These are phyloP conservation scores for Anomalospiza imberbis DNA, from an alignment of 2,797 vertebrate genomes.

Conservation along the genomic window DNA sequence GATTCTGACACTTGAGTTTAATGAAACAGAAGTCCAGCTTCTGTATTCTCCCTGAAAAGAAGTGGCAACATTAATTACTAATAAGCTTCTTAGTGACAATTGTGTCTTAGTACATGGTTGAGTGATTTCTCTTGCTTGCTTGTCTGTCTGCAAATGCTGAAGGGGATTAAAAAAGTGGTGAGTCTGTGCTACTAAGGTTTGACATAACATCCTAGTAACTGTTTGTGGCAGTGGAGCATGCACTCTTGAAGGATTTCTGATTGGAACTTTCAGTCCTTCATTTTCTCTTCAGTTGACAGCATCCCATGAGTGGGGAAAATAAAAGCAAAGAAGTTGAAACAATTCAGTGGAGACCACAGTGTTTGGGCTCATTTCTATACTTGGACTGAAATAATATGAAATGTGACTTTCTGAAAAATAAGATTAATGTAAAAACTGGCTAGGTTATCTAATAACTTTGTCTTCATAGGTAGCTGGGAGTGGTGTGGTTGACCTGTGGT, in stretches of 20 bases:
- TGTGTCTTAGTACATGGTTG: background rate
- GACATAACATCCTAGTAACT: background rate
- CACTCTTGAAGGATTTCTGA: background rate
- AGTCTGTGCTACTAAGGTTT: background rate
- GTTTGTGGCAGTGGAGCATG: background rate
- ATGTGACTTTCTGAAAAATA: background rate
- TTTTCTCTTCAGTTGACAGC: slow-evolving; percentile 46
- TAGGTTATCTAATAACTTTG: background rate
- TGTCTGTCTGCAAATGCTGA: slow-evolving; percentile 3
- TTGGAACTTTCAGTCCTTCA: slow-evolving; percentile 8
- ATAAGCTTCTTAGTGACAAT: background rate
- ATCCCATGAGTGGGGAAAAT: background rate
- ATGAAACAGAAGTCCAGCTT: background rate
- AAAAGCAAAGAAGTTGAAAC: slow-evolving; percentile 10
- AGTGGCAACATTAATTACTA: slow-evolving; percentile 1
- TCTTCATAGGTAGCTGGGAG: background rate
- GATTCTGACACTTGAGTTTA: background rate
- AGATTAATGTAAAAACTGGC: background rate
- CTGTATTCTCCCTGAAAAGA: background rate
- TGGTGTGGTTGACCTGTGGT: background rate
- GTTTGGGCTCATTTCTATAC: background rate
- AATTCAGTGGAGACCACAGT: background rate
- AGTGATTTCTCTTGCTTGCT: background rate
- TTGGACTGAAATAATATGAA: background rate
- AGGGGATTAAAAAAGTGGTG: background rate